Conservation (phyloP, 1,140 invertebrate species). For the Polyergus mexicanus region DNA sequence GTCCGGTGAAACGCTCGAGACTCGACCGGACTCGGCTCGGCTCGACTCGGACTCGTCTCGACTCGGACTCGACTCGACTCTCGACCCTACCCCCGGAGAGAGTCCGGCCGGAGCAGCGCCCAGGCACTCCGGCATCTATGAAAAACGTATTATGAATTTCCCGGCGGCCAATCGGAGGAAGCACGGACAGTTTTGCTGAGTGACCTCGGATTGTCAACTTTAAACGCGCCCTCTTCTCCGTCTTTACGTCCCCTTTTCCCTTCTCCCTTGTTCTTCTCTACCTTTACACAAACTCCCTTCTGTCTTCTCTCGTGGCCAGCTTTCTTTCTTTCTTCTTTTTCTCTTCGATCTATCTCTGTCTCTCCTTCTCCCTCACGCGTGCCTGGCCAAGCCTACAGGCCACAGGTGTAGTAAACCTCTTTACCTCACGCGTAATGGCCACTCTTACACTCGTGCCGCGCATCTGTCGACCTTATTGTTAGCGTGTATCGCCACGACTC, state of each 20-base stretch:
- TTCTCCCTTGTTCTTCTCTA: background rate
- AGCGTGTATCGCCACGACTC: slow-evolving; percentile 48
- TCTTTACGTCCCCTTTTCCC: slow-evolving; percentile 25
- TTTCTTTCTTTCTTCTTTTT: slow-evolving; percentile 46
- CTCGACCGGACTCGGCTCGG: slow-evolving; percentile 44
- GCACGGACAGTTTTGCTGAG: slow-evolving; percentile 39
- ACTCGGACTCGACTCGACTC: slow-evolving; percentile 38
- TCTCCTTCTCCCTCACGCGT: slow-evolving; percentile 40
- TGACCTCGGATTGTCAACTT: slow-evolving; percentile 80
- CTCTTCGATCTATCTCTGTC: background rate
- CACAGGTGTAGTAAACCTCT: slow-evolving; percentile 81
- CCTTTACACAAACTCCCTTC: background rate
- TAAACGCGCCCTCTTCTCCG: slow-evolving; percentile 42
- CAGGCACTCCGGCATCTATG: slow-evolving; percentile 40
- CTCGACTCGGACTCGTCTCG: slow-evolving; percentile 63
- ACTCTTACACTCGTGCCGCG: slow-evolving; percentile 73
- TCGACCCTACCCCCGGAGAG: slow-evolving; percentile 37
- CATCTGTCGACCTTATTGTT: slow-evolving; percentile 72
- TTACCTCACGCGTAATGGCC: slow-evolving; percentile 76
- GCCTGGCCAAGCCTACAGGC: slow-evolving; percentile 77
- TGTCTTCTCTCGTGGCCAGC: slow-evolving; percentile 37
- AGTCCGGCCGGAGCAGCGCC: slow-evolving; percentile 17
- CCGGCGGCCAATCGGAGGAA: slow-evolving; percentile 72
- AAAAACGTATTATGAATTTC: slow-evolving; percentile 80
- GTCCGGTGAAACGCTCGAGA: slow-evolving; percentile 69